phyloP scores from a whole-genome alignment of 2,113 vertebrate genomes.

The Procavia capensis region DNA sequence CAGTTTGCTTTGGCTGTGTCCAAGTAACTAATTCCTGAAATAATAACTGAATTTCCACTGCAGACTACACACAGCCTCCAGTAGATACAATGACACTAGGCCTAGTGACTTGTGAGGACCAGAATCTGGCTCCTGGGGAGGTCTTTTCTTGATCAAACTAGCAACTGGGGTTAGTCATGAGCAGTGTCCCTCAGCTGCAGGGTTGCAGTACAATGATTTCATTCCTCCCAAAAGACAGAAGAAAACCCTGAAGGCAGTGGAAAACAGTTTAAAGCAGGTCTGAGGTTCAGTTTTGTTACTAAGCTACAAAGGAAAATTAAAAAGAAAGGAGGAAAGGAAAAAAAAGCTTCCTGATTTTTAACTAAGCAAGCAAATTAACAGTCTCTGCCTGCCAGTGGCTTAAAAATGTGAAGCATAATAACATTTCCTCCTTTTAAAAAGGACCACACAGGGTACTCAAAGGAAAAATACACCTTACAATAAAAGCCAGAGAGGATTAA shows the following conservation, averaged over 20 bases:
- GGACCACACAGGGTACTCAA: conserved; percentile 64
- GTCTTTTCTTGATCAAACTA: conserved; percentile 17
- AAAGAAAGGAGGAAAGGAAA: neutral
- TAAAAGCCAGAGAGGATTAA: conserved; percentile 67
- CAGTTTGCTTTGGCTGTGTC: neutral
- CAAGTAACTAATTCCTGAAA: conserved; percentile 4
- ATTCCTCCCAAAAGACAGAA: conserved; percentile 33
- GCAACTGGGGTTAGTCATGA: neutral
- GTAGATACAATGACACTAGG: neutral
- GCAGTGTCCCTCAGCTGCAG: neutral
- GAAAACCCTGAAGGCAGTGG: conserved; percentile 37
- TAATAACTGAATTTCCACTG: neutral
- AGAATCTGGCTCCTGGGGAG: neutral
- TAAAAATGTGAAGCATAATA: conserved; percentile 50
- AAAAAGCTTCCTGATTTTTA: conserved; percentile 35
- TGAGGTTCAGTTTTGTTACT: conserved; percentile 50
- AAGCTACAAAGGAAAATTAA: conserved; percentile 53
- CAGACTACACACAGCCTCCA: neutral
- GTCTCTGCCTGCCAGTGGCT: conserved; percentile 46
- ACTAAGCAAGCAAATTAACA: conserved; percentile 71
- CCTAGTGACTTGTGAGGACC: neutral
- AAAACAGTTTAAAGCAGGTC: conserved; percentile 47
- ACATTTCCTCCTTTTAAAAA: conserved; percentile 55
- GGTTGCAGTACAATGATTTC: conserved; percentile 51
- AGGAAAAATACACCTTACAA: conserved; percentile 60